Conservation (phyloP, 2,113 vertebrate species). For the Pluvianellus socialis region DNA sequence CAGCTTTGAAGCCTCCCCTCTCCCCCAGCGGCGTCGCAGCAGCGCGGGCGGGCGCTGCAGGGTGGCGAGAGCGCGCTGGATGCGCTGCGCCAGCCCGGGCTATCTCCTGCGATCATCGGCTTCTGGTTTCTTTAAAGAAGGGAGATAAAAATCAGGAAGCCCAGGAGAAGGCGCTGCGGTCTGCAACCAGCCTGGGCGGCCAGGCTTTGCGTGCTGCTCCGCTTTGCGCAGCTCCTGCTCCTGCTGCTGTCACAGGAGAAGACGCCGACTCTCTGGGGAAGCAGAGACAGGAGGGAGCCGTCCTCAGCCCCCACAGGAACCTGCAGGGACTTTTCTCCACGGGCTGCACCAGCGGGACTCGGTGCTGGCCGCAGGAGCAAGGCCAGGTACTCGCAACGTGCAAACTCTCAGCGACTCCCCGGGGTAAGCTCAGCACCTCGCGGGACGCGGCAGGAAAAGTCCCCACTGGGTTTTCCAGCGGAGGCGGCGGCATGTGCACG, state of each 20-base stretch:
- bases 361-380: too few species aligned
- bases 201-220: fast-evolving
- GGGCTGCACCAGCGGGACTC: not conserved
- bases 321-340: not conserved
- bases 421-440: fast-evolving
- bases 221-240: not conserved
- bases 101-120: not conserved
- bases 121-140: not conserved
- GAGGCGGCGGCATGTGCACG: fast-evolving
- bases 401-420: fast-evolving
- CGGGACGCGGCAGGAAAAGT: not conserved
- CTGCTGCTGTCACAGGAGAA: fast-evolving
- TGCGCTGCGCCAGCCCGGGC: fast-evolving
- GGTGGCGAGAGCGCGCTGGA: fast-evolving
- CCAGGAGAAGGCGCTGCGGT: not conserved
- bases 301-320: not conserved
- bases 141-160: not conserved
- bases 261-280: fast-evolving
- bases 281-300: fast-evolving
- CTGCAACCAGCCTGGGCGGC: not conserved
- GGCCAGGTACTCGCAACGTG: fast-evolving
- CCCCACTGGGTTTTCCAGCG: not conserved
- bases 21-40: not conserved
- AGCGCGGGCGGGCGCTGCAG: not conserved
- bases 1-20: not conserved